Base-by-base conservation (phyloP, 1,140 invertebrate genomes). In the Daktulosphaira vitifoliae region DNA sequence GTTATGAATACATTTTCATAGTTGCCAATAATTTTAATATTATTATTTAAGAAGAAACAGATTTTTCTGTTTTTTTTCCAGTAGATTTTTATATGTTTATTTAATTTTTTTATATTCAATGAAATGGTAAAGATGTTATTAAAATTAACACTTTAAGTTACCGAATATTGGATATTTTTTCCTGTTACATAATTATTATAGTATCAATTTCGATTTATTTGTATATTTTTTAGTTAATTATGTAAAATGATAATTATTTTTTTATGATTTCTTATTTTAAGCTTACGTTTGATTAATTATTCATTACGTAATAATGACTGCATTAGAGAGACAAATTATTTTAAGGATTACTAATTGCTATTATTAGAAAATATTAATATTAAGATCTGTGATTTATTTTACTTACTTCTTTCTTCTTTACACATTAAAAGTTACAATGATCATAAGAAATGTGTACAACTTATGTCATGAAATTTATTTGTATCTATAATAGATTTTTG, bases 341-440 rank as follows among this genome's bases (percentile, higher is more conserved):
- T 15, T 0, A 25, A 56, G 52, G 38, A 7, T 15, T 26, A 48
- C 9, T 62, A 20, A 2, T 13, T 46, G 18, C 13, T 46, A 48
- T 29, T 18, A 33, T 22, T 62, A 33, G 9, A 46, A 48, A 62
- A 33, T 33, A 33, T 62, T 33, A 48, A 46, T 48, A 6, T 46
- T 62, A 62, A 33, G 25, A 62, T 25, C 42, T 48, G 42, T 62
- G 42, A 62, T 62, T 62, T 33, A 33, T 62, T 33, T 26, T 44
- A 39, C n/a, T n/a, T 33, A 48, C 42, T 62, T 62, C 56, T 62
- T 62, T 48, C 56, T 62, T 62, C 54, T 4, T 62, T 48, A 46
- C 25, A 39, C 29, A 33, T 33, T 33, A 33, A 33, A 33, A 5
- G 11, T 33, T n/a, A n/a, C n/a, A n/a, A n/a, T n/a, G n/a, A n/a